These are phyloP conservation scores for Clinocottus analis DNA, from an alignment of 2,113 vertebrate genomes.

Conservation along the genomic window DNA sequence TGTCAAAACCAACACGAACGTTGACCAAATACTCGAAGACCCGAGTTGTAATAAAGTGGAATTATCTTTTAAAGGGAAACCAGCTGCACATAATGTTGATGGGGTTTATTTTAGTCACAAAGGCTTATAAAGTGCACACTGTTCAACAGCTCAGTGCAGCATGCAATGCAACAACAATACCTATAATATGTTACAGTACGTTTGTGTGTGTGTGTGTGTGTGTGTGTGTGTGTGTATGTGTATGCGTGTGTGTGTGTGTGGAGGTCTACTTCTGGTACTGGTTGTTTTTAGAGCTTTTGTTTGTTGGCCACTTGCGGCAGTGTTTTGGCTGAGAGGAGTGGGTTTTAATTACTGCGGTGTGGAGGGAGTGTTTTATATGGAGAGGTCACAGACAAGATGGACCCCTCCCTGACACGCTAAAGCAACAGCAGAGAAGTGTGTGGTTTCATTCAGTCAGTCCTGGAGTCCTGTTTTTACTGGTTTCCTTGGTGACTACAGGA, in stretches of 20 bases:
- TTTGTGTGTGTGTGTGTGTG: constrained; percentile 15
- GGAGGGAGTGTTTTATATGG: constrained; percentile 58
- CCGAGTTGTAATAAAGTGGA: not conserved
- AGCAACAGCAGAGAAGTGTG: constrained; percentile 29
- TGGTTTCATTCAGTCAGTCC: constrained; percentile 39
- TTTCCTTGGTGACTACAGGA: constrained; percentile 38
- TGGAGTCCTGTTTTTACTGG: constrained; percentile 52
- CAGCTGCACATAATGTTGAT: constrained; percentile 13
- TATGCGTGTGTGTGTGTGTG: constrained; percentile 13
- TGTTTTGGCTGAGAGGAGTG: constrained; percentile 34
- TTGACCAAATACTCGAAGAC: not conserved
- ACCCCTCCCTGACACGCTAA: constrained; percentile 59
- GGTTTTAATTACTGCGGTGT: constrained; percentile 63
- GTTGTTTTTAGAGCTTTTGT: constrained; percentile 62
- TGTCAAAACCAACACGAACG: not conserved
- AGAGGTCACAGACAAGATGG: constrained; percentile 61
- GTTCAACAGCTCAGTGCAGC: constrained; percentile 24
- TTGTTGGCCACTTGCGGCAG: constrained; percentile 46
- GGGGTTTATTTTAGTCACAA: constrained; percentile 25
- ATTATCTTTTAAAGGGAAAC: constrained; percentile 22
- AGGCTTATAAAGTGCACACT: constrained; percentile 28
- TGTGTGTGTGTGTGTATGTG: constrained; percentile 13
- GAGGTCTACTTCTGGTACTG: constrained; percentile 34
- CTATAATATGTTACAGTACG: constrained; percentile 15
- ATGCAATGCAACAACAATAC: constrained; percentile 38